Evolutionary conservation across 2,113 vertebrate species (phyloP).

Genomic region (Gorsachius goisagi): DNA sequence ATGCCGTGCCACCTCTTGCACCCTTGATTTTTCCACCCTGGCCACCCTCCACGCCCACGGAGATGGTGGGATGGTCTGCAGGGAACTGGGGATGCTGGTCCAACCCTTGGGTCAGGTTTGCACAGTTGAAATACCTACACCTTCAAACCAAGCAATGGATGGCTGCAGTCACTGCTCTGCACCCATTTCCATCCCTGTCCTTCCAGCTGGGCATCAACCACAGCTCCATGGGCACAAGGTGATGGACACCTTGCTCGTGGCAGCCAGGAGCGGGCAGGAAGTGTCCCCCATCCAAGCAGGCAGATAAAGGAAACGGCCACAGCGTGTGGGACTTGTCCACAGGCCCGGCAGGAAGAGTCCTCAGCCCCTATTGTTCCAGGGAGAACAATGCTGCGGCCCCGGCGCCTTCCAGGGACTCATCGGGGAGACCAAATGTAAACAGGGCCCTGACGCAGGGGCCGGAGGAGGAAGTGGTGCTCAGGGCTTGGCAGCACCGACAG

Average conservation of each 20-base stretch:
- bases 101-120: not conserved
- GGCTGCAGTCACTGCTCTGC: not conserved
- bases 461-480: not conserved
- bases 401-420: not conserved
- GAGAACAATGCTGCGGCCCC: not conserved
- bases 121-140: not conserved
- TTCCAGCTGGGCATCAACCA: not conserved
- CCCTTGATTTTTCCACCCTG: not conserved
- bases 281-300: accelerated
- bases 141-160: not conserved
- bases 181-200: not conserved
- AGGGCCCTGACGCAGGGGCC: not conserved
- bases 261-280: not conserved
- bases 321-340: not conserved
- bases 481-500: not conserved
- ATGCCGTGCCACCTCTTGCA: not conserved
- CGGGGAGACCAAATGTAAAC: not conserved
- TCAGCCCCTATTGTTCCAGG: not conserved
- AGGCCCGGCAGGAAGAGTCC: not conserved
- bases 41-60: not conserved
- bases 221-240: not conserved
- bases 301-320: not conserved
- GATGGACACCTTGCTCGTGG: not conserved
- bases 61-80: not conserved
- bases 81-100: not conserved